These are phyloP conservation scores for Hydrozoanthus gracilis DNA, from an alignment of 92 coral and sea anemone genomes.

Conservation along the genomic window DNA sequence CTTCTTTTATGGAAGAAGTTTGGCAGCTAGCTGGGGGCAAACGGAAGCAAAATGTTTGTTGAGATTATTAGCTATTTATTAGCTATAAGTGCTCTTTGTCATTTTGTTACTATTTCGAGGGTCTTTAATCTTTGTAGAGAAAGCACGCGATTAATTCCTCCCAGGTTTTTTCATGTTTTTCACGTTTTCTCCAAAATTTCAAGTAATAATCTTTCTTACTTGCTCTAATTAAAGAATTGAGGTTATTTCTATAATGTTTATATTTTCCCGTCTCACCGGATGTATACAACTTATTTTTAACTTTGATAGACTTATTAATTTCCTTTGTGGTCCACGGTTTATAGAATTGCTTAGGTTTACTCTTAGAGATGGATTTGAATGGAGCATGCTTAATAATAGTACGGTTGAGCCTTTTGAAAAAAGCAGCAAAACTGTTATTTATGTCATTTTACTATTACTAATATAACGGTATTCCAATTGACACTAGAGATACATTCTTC, in stretches of 20 bases:
- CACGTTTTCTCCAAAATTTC: constrained; percentile 48
- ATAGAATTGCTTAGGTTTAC: constrained; percentile 13
- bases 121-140: constrained; percentile 7
- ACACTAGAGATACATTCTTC: neutral
- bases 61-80: constrained; percentile 27
- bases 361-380: constrained; percentile 8
- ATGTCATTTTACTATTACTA: constrained; percentile 4
- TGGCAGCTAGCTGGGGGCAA: neutral
- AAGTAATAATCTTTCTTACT: constrained; percentile 42
- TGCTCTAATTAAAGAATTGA: constrained; percentile 6
- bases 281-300: constrained; percentile 22
- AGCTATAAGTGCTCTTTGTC: neutral
- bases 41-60: constrained; percentile 22
- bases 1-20: neutral
- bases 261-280: constrained; percentile 46
- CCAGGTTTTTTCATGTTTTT: constrained; percentile 37
- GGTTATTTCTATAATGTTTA: constrained; percentile 33
- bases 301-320: constrained; percentile 27
- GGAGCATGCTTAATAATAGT: constrained; percentile 26
- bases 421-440: constrained; percentile 32
- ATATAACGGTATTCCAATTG: constrained; percentile 23
- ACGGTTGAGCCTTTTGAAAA: constrained; percentile 19
- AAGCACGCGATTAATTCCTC: constrained; percentile 57
- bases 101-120: neutral
- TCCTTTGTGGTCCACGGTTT: constrained; percentile 27